Base-by-base conservation (phyloP, 2,888 invertebrate species). In the Mellilla xanthometata region DNA sequence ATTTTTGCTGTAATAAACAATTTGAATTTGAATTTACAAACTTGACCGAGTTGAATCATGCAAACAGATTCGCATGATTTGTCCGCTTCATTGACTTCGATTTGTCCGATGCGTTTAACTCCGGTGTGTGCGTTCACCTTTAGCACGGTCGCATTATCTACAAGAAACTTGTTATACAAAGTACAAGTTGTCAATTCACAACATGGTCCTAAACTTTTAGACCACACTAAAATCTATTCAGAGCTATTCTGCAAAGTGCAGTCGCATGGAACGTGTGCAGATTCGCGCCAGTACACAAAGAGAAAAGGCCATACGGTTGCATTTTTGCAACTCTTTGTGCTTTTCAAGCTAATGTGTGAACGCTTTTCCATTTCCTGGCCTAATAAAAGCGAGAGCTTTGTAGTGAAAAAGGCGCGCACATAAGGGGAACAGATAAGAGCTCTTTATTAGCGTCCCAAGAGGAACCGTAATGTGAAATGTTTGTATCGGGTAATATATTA, bases 341-440 rank as follows among this genome's bases (percentile, higher is more conserved):
- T 28, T 49, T 52, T 54, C 49, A 40, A 33, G 38, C 31, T 38
- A 40, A 58, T 51, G 53, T 55, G 49, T 50, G 39, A 51, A 47
- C 46, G 44, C 29, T 46, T 47, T 48, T 34, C 45, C 32, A 52
- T 58, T 57, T 52, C 53, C 51, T 40, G 43, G 33, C 54, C 56
- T 50, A 54, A 58, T 66, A 63, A 62, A 63, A 64, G 49, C 28
- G 54, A 61, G 59, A 56, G 56, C 58, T 66, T 73, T 45, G 50
- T 45, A 60, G 52, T 60, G 57, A 62, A 66, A 58, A 61, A 54
- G 46, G 34, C 49, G 42, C 46, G 34, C 58, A 60, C 60, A 65
- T 65, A 66, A 63, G 50, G 49, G 43, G 54, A 54, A 60, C 49
- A 58, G 50, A 58, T 58, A 52, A 58, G 47, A 56, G 45, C 43